A percentile compares a stretch with the other conserved stretches of the same genome.
Evolutionary conservation across 35 echinoderm and acorn worm genomes (phyloP).

Genomic region (Amphiura filiformis): DNA sequence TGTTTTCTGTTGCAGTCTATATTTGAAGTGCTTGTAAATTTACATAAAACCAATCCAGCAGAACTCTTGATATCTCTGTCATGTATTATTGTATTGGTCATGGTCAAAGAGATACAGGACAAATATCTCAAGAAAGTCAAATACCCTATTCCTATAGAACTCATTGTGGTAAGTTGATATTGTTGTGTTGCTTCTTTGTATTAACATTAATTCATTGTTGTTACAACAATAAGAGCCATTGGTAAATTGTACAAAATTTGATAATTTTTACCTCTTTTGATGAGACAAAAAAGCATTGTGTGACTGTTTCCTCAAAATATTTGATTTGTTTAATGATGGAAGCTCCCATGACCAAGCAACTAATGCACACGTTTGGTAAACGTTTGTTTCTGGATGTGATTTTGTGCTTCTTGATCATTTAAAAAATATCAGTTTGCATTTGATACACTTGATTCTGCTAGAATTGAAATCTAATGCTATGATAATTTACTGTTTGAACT

Average conservation of each 20-base stretch:
- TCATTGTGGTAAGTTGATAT: constrained; percentile 73
- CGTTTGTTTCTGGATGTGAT: too few relatives aligned
- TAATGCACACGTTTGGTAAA: too few relatives aligned
- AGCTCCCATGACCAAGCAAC: too few relatives aligned
- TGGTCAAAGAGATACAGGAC: constrained; percentile 63
- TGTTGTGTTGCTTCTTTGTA: too few relatives aligned
- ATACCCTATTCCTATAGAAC: constrained; percentile 62
- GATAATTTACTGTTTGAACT: too few relatives aligned
- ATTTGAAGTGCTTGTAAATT: constrained; percentile 37
- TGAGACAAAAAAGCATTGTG: too few relatives aligned
- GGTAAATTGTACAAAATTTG: background rate
- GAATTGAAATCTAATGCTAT: too few relatives aligned
- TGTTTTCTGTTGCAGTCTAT: constrained; percentile 51
- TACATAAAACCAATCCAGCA: constrained; percentile 41
- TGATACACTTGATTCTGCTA: too few relatives aligned
- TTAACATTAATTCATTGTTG: constrained; percentile 6
- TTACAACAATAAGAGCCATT: background rate
- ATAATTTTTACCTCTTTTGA: background rate
- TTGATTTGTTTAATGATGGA: too few relatives aligned
- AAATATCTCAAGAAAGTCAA: constrained; percentile 58
- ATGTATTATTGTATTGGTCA: constrained; percentile 39
- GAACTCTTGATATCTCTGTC: constrained; percentile 41
- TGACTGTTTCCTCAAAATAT: too few relatives aligned
- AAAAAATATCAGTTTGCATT: too few relatives aligned
- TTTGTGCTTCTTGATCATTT: too few relatives aligned